Base-by-base conservation (phyloP, 1,140 invertebrate species). In the Leptinotarsa undecemlineata region DNA sequence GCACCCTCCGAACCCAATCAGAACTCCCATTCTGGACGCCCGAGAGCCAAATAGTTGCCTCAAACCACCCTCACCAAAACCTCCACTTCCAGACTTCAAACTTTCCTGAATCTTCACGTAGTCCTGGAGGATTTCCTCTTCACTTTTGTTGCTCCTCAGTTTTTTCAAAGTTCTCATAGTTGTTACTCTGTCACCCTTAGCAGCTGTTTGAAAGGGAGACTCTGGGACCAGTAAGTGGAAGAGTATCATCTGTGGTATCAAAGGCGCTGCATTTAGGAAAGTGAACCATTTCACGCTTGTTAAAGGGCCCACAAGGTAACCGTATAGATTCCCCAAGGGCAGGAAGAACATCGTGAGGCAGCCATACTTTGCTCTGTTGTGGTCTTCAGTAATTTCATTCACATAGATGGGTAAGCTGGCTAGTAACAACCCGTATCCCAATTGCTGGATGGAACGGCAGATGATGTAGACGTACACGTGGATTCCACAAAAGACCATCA, bases 341-440 rank as follows among this genome's bases (percentile, higher is more conserved):
- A 75, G 57, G 11, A 75, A 75, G 79, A 93, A 94, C 1, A 85
- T 87, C 42, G 91, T 88, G 74, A 93, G 90, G 83, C 93, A 94
- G 11, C 81, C 80, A 66, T 80, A 74, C 64, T 72, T 70, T 14
- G 51, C 69, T 57, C 69, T 19, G 48, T 71, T 71, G 48, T 71
- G 51, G 14, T 71, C 23, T 42, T 71, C 69, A 1, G 14, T 14
- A 11, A 71, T 51, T 61, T 71, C 69, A 62, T n/a, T 48, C 3
- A 72, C 6, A 63, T 72, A 72, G 0, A 72, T 14, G 3, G 71
- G 62, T 19, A 72, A 1, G 13, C 21, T 33, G 3, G 20, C 33
- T 20, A 48, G 63, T 1, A 42, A 3, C 3, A 51, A 23, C n/a
- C 48, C 57, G 20, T 33, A 63, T 19, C 13, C 26, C 13, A 62